Conservation (phyloP, 2,113 vertebrate genomes). For the Bos taurus region DNA sequence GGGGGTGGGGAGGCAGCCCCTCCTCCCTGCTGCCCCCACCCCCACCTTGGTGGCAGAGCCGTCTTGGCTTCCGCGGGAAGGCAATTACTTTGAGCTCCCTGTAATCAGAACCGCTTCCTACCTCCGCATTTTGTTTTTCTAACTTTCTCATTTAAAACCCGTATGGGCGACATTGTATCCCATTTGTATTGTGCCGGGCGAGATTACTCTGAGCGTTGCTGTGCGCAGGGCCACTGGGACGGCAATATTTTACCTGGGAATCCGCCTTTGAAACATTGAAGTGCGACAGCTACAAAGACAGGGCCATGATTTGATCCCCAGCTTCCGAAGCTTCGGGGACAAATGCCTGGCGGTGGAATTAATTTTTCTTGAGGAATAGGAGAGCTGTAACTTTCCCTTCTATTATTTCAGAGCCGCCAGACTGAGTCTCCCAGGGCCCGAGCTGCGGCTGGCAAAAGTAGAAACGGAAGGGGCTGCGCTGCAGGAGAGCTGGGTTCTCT, state of each 20-base stretch:
- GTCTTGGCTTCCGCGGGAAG: neutral
- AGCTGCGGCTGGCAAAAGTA: neutral
- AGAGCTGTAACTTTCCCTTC: slow-evolving; percentile 1
- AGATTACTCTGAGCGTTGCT: neutral
- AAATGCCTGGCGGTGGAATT: neutral
- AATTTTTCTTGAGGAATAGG: neutral
- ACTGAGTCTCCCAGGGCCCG: neutral
- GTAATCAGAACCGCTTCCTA: neutral
- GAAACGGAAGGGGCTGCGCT: fast-evolving
- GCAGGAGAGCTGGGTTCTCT: fast-evolving
- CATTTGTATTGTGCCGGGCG: neutral
- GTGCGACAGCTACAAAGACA: neutral
- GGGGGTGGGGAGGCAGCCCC: neutral
- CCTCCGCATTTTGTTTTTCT: slow-evolving; percentile 25
- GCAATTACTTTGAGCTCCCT: slow-evolving; percentile 5
- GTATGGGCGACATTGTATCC: neutral
- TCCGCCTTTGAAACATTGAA: neutral
- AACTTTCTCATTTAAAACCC: slow-evolving; percentile 45
- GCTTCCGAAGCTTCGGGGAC: slow-evolving; percentile 1
- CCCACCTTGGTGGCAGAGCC: fast-evolving
- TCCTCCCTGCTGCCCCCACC: fast-evolving
- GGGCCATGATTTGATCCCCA: slow-evolving; percentile 39
- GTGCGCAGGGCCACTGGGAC: neutral
- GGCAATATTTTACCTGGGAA: slow-evolving; percentile 9
- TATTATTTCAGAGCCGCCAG: neutral